These are phyloP conservation scores for Neosalanx taihuensis DNA, from an alignment of 2,797 vertebrate genomes.

Conservation along the genomic window DNA sequence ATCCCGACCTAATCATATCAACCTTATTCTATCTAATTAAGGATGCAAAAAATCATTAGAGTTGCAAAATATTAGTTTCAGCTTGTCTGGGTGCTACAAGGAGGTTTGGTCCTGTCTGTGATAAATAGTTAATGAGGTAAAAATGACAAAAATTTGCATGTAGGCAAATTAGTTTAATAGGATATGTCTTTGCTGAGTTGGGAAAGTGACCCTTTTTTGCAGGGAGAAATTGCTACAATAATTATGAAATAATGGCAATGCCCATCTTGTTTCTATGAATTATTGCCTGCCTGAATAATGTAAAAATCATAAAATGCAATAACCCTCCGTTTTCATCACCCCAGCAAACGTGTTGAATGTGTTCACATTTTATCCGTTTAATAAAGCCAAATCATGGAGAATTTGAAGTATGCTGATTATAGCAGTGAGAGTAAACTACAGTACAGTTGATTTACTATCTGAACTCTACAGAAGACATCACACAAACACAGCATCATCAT, in stretches of 20 bases:
- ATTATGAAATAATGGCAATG: conserved; percentile 80
- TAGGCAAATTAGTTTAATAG: conserved; percentile 96
- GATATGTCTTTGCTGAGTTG: conserved; percentile 85
- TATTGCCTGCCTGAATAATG: conserved; percentile 82
- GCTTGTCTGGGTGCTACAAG: conserved; percentile 93
- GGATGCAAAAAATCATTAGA: conserved; percentile 99
- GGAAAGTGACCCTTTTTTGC: conserved; percentile 91
- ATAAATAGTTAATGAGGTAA: conserved; percentile 98
- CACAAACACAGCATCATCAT: conserved; percentile 64
- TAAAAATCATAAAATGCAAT: conserved; percentile 90
- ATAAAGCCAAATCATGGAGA: conserved; percentile 89
- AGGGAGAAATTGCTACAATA: conserved; percentile 81
- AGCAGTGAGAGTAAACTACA: conserved; percentile 71
- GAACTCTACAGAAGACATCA: conserved; percentile 60
- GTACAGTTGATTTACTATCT: conserved; percentile 64
- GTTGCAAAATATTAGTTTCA: conserved; percentile 99
- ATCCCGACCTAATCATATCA: conserved; percentile 99
- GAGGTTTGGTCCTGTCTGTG: conserved; percentile 81
- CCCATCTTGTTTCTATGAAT: conserved; percentile 82
- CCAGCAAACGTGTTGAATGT: conserved; percentile 79
- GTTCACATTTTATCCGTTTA: conserved; percentile 89
- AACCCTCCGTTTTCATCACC: conserved; percentile 87
- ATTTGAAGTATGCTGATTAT: conserved; percentile 85
- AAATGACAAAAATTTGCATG: conserved; percentile 99
- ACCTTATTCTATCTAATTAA: conserved; percentile 99